These are phyloP conservation scores for Sphaeramia orbicularis DNA, from an alignment of 2,797 vertebrate genomes.

Conservation along the genomic window DNA sequence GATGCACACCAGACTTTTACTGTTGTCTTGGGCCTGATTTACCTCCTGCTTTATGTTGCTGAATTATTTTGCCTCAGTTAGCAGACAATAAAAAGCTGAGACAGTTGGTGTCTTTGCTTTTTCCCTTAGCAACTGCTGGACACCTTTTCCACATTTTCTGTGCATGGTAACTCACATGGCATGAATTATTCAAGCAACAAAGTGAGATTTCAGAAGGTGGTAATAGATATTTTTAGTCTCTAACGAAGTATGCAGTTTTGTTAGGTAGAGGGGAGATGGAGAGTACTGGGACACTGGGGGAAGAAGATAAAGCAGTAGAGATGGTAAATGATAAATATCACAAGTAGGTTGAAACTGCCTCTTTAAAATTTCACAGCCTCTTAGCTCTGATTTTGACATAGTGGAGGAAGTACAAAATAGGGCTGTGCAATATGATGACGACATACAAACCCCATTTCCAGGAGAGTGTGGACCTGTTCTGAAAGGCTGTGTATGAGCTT, in stretches of 20 bases:
- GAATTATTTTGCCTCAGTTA: conserved; percentile 57
- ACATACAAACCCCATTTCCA: too few species aligned
- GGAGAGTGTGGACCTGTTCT: too few species aligned
- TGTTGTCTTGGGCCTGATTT: conserved; percentile 29
- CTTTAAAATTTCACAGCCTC: conserved; percentile 6
- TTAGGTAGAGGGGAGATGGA: conserved; percentile 11
- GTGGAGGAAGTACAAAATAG: not conserved
- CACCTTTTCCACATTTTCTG: conserved; percentile 33
- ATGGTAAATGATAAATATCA: conserved; percentile 21
- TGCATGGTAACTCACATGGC: conserved; percentile 33
- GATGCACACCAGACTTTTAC: conserved; percentile 19
- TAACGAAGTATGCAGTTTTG: conserved; percentile 25
- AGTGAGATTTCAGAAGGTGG: conserved; percentile 45
- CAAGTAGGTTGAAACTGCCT: conserved; percentile 5
- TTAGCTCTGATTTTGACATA: conserved; percentile 8
- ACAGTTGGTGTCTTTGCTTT: conserved; percentile 46
- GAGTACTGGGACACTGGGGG: not conserved
- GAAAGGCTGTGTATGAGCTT: too few species aligned
- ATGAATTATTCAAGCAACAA: conserved; percentile 67
- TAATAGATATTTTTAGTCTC: conserved; percentile 60
- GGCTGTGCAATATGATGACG: too few species aligned
- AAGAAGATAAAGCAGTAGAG: conserved; percentile 7
- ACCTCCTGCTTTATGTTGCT: conserved; percentile 19
- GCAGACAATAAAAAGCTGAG: conserved; percentile 59
- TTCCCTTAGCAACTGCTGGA: conserved; percentile 53